Evolutionary conservation across 2,888 invertebrate species (phyloP), one percentile per base, ranked within the genome.

Genomic region (Chymomyza procnemis): DNA sequence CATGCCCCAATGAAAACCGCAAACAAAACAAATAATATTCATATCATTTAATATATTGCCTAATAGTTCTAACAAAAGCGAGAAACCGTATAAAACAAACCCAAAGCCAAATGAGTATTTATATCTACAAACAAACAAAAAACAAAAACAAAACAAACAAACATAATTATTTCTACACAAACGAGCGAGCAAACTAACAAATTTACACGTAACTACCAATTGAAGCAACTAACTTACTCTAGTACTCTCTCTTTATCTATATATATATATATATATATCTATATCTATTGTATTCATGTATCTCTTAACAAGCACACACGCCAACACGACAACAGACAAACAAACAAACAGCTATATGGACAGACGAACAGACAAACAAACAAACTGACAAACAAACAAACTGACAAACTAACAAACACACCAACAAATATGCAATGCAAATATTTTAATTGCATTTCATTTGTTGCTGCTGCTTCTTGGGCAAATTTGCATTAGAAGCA

Each of bases 361-460:
- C 21, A 58, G 61, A 62, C 56, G 61, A 52, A 61, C 52, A 67
- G 12, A 61, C 59, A 75, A 72, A 62, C 59, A 67, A 46, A 47
- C 67, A 71, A 62, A 66, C 61, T 64, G 12, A 55, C 46, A 63
- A 41, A 66, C 59, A 66, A 19, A 61, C 61, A 58, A 21, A 68
- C 46, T 46, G n/a, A 54, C 61, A 67, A 55, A 71, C 61, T 63
- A 72, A 71, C 61, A 61, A 72, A 74, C 59, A 75, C 74, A 47
- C 21, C 9, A 57, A 73, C 65, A 75, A 75, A 75, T 73, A 73
- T 69, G 73, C 73, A 83, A 78, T 78, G 78, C 79, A 83, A 85
- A 83, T 73, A 78, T 72, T 83, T 83, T 80, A 79, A 83, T 85
- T 79, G 78, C 83, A 80, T 79, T 85, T 78, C 72, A 81, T 76